Evolutionary conservation across 2,888 invertebrate species (phyloP).

Genomic region (Matsumyia berberina): DNA sequence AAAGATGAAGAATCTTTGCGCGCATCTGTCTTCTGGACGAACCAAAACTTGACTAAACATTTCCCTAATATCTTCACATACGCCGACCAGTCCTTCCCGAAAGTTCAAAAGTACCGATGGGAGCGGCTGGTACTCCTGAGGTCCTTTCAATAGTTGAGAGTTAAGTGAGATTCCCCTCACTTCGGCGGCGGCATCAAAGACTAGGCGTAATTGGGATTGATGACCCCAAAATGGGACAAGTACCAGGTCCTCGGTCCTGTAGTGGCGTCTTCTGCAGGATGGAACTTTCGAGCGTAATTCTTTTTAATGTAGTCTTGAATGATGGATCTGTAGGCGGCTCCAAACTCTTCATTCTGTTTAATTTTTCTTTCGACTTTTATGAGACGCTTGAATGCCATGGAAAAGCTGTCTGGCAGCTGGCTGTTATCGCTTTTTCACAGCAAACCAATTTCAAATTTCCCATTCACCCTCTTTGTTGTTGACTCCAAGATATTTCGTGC

Average conservation of each 20-base stretch:
- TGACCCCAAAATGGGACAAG: constrained; percentile 74
- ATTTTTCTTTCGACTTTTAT: constrained; percentile 2
- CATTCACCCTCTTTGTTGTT: neutral
- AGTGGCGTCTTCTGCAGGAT: constrained; percentile 42
- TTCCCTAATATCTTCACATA: too few species aligned
- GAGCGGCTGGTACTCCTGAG: constrained; percentile 20
- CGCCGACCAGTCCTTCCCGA: too few species aligned
- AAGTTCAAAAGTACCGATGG: too few species aligned
- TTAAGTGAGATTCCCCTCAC: constrained; percentile 49
- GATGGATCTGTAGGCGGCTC: neutral
- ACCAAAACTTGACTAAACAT: too few species aligned
- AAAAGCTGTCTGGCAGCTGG: neutral
- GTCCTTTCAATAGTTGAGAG: constrained; percentile 54
- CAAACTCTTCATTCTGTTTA: neutral
- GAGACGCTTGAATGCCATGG: neutral
- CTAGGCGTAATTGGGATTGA: constrained; percentile 53
- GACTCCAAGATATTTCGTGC: too few species aligned
- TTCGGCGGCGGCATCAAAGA: constrained; percentile 57
- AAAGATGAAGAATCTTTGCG: too few species aligned
- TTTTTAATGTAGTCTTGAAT: neutral
- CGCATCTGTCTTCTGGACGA: too few species aligned
- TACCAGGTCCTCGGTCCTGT: constrained; percentile 74
- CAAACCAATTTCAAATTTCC: neutral
- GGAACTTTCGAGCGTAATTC: constrained; percentile 46
- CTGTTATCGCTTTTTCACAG: neutral